Conservation (phyloP, 2,797 vertebrate genomes). For the Clarias pachynema region DNA sequence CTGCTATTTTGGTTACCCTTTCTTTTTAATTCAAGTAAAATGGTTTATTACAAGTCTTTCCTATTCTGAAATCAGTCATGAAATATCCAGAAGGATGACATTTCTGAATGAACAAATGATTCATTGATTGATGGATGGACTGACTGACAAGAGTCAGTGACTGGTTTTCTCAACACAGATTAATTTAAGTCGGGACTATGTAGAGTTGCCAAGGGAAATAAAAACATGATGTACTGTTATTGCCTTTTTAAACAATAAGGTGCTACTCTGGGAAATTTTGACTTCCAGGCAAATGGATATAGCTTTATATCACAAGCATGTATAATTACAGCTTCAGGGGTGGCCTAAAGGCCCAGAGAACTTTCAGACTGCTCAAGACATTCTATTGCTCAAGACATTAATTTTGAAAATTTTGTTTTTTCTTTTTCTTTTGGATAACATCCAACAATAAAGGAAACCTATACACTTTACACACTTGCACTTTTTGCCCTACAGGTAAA, state of each 20-base stretch:
- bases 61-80: not conserved
- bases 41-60: not conserved
- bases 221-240: slow-evolving; percentile 49
- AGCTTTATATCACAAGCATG: slow-evolving; percentile 48
- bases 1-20: slow-evolving; percentile 8
- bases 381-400: slow-evolving; percentile 48
- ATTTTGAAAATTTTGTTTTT: not conserved
- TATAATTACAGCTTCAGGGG: slow-evolving; percentile 39
- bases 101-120: not conserved
- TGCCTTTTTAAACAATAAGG: slow-evolving; percentile 57
- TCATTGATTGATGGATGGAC: not conserved
- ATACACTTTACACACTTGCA: not conserved
- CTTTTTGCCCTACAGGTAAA: not conserved
- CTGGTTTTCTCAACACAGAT: not conserved
- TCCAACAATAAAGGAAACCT: not conserved
- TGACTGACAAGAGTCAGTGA: slow-evolving; percentile 13
- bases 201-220: slow-evolving; percentile 40
- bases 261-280: slow-evolving; percentile 52
- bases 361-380: slow-evolving; percentile 32
- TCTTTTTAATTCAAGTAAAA: not conserved
- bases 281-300: slow-evolving; percentile 50
- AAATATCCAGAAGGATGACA: not conserved
- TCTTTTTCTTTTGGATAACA: slow-evolving; percentile 52
- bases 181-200: slow-evolving; percentile 40
- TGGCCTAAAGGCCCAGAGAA: slow-evolving; percentile 37